Base-by-base conservation (phyloP, 2,888 invertebrate genomes). In the Diloba caeruleocephala region DNA sequence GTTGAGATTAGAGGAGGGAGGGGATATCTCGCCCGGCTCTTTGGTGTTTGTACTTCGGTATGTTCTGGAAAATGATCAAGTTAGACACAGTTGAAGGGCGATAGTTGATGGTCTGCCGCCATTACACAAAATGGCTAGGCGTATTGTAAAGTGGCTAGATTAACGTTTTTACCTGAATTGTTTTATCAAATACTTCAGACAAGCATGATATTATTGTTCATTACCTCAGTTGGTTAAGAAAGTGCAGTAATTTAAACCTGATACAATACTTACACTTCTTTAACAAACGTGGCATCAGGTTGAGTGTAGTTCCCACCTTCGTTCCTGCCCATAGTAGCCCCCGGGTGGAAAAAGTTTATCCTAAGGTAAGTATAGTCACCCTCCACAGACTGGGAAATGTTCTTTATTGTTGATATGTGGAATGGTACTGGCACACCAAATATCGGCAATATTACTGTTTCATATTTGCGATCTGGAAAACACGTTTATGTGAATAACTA, bases 381-480 rank as follows among this genome's bases (percentile, higher is more conserved):
- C 91, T 99, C 99, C 9, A 99, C 98, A 0, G 99, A 98, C 89
- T 99, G 98, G 0, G 99, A 99, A 79, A 99, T 99, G 87, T 99
- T 99, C 94, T 99, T 99, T 45, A 99, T 98, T 4, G 98, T 99
- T 3, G 99, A 98, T 84, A 99, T 99, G 87, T 99, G 99, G 89
- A 98, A 99, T 45, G 99, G 99, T 56, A 98, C 98, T 0, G 99
- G 97, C 34, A 98, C 94, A 53, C 99, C 99, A 93, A 98, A 99
- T 72, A 99, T 96, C 1, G 99, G 99, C 80, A 99, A 90, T 66
- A 99, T 98, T n/a, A 99, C 97, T 0, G 99, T 99, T 90, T 99
- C 99, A 85, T 99, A 99, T 91, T 98, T 99, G 75, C 97, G 96
- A 93, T 99, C 98, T 97, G 90, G 48, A 75, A 60, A 0, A 1